These are phyloP conservation scores for Chrysotoxum bicinctum DNA, from an alignment of 2,888 invertebrate genomes.

Conservation along the genomic window DNA sequence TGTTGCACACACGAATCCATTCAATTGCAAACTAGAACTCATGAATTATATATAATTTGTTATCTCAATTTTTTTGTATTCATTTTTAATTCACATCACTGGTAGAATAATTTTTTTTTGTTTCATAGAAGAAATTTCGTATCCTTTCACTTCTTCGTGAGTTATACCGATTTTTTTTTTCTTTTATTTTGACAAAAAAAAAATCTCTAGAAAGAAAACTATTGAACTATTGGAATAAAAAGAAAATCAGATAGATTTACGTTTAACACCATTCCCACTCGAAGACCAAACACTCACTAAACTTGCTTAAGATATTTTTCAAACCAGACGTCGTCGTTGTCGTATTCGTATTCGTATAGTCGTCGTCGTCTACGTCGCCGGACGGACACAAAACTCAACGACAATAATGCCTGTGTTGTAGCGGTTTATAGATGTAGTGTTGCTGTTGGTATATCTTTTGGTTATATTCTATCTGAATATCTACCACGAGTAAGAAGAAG, in stretches of 20 bases:
- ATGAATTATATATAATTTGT: slow-evolving; percentile 22
- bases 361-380: not conserved
- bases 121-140: not conserved
- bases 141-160: slow-evolving; percentile 53
- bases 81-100: slow-evolving; percentile 50
- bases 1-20: slow-evolving; percentile 64
- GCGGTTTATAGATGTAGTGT: slow-evolving; percentile 42
- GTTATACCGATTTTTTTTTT: slow-evolving; percentile 41
- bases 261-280: slow-evolving; percentile 79
- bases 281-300: slow-evolving; percentile 82
- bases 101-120: not conserved
- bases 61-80: slow-evolving; percentile 3
- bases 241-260: slow-evolving; percentile 54
- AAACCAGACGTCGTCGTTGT: slow-evolving; percentile 64
- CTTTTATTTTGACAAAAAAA: slow-evolving; percentile 5
- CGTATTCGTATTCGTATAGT: not conserved
- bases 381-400: slow-evolving; percentile 35
- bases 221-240: slow-evolving; percentile 1
- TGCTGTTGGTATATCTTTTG: slow-evolving; percentile 56
- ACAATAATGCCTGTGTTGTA: slow-evolving; percentile 40
- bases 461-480: slow-evolving; percentile 39
- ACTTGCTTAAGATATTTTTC: slow-evolving; percentile 78
- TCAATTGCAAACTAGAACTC: slow-evolving; percentile 65
- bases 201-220: slow-evolving; percentile 4
- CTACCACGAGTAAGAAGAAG: slow-evolving; percentile 47